phyloP scores from a whole-genome alignment of 2,113 vertebrate species.

The Capreolus pygargus region DNA sequence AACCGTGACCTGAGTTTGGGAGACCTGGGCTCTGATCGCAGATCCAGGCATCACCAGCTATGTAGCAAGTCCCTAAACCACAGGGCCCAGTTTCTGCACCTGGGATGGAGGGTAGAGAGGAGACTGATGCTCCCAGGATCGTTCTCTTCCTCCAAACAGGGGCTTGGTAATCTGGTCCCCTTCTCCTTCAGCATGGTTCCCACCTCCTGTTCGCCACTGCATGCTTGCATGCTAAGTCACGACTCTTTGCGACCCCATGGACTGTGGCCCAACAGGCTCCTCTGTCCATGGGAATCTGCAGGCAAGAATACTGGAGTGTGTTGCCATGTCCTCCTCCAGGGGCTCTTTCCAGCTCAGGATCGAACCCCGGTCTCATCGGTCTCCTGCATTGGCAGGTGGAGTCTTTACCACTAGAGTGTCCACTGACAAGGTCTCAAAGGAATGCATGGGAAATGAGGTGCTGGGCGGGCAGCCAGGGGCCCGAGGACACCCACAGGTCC shows the following conservation, averaged over 20 bases:
- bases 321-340: neutral
- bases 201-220: neutral
- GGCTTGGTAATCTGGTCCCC: neutral
- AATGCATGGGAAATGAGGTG: fast-evolving
- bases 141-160: neutral
- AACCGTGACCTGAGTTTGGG: neutral
- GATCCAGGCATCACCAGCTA: neutral
- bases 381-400: neutral
- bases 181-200: neutral
- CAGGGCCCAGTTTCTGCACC: neutral
- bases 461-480: neutral
- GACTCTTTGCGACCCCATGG: neutral
- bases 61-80: fast-evolving
- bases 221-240: neutral
- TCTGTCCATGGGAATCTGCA: neutral
- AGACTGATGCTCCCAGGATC: neutral
- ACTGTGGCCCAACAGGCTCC: neutral
- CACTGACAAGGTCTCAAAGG: neutral
- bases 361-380: fast-evolving
- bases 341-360: neutral
- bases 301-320: neutral
- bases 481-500: neutral
- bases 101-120: neutral
- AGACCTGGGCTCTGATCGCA: neutral
- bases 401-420: neutral